A percentile compares a stretch with the other conserved stretches of the same genome.
Evolutionary conservation across 1,140 invertebrate species (phyloP).

Genomic region (honey bee (Apis mellifera)): DNA sequence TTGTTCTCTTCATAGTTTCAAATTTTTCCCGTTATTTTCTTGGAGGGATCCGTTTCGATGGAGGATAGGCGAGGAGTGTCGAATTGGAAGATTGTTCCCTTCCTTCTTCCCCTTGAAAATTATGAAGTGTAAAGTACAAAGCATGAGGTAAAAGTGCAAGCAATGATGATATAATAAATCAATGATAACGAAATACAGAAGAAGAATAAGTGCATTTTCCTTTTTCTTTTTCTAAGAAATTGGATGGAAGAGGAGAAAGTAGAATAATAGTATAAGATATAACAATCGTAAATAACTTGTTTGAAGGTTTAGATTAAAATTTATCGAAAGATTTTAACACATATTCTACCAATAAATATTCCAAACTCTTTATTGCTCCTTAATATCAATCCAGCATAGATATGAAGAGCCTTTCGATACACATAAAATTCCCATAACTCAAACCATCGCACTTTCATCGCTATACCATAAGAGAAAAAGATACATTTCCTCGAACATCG

Average conservation of each 20-base stretch:
- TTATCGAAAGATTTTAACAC: not conserved
- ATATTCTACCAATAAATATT: too few species aligned
- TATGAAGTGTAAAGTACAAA: not conserved
- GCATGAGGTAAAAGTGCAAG: not conserved
- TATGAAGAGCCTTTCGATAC: too few species aligned
- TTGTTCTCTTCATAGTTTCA: not conserved
- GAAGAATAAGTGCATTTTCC: not conserved
- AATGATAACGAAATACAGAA: not conserved
- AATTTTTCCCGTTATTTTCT: slow-evolving; percentile 17
- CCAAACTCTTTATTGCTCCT: too few species aligned
- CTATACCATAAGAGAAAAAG: too few species aligned
- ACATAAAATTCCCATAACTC: too few species aligned
- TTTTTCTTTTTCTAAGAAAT: not conserved
- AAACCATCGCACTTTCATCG: too few species aligned
- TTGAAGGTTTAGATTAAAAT: not conserved
- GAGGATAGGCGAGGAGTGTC: too few species aligned
- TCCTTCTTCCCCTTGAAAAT: not conserved
- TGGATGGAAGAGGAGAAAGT: not conserved
- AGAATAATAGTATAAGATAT: too few species aligned
- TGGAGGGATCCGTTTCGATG: not conserved
- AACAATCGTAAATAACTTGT: too few species aligned
- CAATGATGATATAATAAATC: not conserved
- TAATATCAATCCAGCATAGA: too few species aligned
- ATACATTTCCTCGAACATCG: too few species aligned
- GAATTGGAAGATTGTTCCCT: not conserved